Conservation (phyloP, 2,113 vertebrate genomes). For the Mola mola region DNA sequence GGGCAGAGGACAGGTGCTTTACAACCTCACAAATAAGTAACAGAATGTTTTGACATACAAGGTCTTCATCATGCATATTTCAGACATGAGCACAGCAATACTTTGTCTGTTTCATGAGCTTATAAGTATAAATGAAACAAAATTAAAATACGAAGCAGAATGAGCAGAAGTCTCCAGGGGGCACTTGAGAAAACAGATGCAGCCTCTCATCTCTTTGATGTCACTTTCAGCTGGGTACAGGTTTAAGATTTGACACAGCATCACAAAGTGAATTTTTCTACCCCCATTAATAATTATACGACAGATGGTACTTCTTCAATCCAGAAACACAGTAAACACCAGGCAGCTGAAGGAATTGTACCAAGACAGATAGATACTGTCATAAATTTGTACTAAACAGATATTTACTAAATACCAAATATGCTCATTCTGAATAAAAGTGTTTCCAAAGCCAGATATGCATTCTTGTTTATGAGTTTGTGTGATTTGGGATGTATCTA, state of each 20-base stretch:
- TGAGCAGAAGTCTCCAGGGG: no score
- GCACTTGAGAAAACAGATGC: slow-evolving; percentile 24
- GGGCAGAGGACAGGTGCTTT: no score
- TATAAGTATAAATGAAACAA: not conserved
- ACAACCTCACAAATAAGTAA: not conserved
- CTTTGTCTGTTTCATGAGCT: not conserved
- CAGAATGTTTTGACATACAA: not conserved
- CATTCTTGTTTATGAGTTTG: not conserved
- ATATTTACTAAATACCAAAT: no score
- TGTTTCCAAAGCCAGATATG: slow-evolving; percentile 16
- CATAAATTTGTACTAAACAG: no score
- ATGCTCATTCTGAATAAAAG: no score
- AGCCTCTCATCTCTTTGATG: slow-evolving; percentile 44
- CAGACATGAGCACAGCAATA: not conserved
- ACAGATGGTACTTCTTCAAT: slow-evolving; percentile 30
- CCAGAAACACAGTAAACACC: slow-evolving; percentile 12
- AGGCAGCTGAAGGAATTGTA: slow-evolving; percentile 15
- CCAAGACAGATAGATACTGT: not conserved
- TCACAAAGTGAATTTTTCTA: not conserved
- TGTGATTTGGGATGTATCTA: not conserved
- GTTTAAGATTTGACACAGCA: slow-evolving; percentile 39
- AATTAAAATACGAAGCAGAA: no score
- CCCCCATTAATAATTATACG: slow-evolving; percentile 2
- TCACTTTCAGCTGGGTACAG: slow-evolving; percentile 26
- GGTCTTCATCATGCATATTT: not conserved